Evolutionary conservation across 2,797 vertebrate genomes (phyloP).

Genomic region (Enteromius radiatus): DNA sequence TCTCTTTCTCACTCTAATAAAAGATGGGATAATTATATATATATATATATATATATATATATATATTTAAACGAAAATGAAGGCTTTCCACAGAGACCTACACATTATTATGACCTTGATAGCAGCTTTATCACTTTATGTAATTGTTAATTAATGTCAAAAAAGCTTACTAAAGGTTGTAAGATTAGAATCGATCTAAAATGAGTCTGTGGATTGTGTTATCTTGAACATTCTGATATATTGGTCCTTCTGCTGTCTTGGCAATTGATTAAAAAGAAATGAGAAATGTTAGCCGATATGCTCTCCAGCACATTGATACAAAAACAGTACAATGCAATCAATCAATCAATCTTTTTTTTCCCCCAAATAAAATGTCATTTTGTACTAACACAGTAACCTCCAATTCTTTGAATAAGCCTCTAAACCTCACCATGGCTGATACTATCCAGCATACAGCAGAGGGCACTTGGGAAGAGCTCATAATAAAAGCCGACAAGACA

Average conservation of each 20-base stretch:
- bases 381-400: neutral
- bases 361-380: neutral
- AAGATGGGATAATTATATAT: slow-evolving; percentile 55
- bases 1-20: slow-evolving; percentile 43
- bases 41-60: too few relatives aligned
- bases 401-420: neutral
- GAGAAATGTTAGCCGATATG: neutral
- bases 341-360: neutral
- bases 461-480: slow-evolving; percentile 33
- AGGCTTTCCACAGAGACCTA: slow-evolving; percentile 27
- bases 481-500: slow-evolving; percentile 36
- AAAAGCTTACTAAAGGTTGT: slow-evolving; percentile 15
- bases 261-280: neutral
- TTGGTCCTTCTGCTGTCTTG: neutral
- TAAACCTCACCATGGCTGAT: neutral
- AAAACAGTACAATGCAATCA: neutral
- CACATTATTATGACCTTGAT: slow-evolving; percentile 50
- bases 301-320: neutral
- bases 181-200: neutral
- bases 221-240: neutral
- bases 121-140: slow-evolving; percentile 47
- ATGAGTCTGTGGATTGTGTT: neutral
- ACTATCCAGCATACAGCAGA: neutral
- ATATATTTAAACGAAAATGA: neutral
- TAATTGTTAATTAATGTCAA: slow-evolving; percentile 52